phyloP scores from a whole-genome alignment of 2,797 vertebrate genomes.

The Gymnocypris eckloni region DNA sequence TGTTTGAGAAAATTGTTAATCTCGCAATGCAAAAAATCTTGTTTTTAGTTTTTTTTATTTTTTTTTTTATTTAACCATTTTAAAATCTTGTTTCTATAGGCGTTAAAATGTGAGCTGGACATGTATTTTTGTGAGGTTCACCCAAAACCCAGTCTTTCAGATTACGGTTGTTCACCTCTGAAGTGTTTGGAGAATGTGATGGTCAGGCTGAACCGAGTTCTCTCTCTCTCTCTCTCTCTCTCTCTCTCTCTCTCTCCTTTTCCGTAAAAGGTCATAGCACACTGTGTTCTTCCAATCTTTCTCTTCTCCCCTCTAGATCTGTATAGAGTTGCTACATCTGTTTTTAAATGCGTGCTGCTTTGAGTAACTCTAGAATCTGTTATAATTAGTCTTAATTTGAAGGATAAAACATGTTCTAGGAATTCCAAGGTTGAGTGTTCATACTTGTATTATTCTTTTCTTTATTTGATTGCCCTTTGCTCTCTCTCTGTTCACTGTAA shows the following conservation, averaged over 20 bases:
- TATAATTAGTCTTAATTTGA: not conserved
- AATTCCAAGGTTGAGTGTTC: not conserved
- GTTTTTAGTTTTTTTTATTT: not conserved
- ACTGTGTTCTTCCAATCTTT: not conserved
- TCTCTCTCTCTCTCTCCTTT: not conserved
- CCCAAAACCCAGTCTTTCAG: not conserved
- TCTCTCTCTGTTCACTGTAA: conserved; percentile 34
- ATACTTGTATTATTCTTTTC: not conserved
- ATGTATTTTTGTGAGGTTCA: not conserved
- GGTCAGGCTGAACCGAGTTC: not conserved
- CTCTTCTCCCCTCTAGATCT: not conserved
- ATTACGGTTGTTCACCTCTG: not conserved
- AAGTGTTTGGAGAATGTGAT: conserved; percentile 21
- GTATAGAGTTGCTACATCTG: conserved; percentile 11
- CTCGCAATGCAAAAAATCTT: not conserved
- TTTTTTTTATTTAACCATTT: not conserved
- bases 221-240: not conserved
- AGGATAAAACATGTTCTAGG: not conserved
- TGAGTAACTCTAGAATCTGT: conserved; percentile 7
- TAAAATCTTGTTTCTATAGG: not conserved
- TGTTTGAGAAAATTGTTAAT: not conserved
- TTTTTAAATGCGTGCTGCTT: not conserved
- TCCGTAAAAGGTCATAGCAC: conserved; percentile 37
- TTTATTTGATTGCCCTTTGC: conserved; percentile 23
- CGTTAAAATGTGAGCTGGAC: not conserved